phyloP scores from a whole-genome alignment of 2,113 vertebrate genomes.

The Meleagris gallopavo region DNA sequence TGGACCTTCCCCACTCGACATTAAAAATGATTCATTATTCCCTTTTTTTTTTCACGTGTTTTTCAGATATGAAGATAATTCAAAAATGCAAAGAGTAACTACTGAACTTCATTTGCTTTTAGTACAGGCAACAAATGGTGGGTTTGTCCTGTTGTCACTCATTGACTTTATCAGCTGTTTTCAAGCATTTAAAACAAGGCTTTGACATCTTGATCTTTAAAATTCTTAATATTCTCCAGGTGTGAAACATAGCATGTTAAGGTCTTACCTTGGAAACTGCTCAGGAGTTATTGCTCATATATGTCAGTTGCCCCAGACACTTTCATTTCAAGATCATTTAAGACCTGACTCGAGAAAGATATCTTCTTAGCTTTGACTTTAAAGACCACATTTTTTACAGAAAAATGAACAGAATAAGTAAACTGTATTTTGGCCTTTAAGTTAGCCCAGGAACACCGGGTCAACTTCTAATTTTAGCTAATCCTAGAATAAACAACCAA shows the following conservation, averaged over 20 bases:
- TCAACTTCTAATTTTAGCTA: constrained; percentile 59
- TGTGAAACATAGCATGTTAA: not conserved
- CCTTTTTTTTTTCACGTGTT: not conserved
- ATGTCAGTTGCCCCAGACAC: not conserved
- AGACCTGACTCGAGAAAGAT: not conserved
- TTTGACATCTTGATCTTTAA: not conserved
- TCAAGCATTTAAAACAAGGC: not conserved
- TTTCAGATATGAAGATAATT: not conserved
- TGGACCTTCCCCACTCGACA: not conserved
- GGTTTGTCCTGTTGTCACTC: not conserved
- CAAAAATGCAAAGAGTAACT: not conserved
- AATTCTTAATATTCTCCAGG: not conserved
- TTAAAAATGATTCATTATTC: not conserved
- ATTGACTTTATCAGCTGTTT: not conserved
- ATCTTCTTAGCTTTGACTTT: not conserved
- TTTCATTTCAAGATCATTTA: constrained; percentile 4
- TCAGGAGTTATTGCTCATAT: not conserved
- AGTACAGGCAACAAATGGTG: not conserved
- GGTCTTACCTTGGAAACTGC: not conserved
- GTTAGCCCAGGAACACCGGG: not conserved
- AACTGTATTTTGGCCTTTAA: constrained; percentile 13
- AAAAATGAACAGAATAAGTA: not conserved
- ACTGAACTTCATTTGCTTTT: not conserved
- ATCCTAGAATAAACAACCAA: constrained; percentile 13
- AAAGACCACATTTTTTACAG: not conserved